Base-by-base conservation (phyloP, 1,140 invertebrate species). In the Zaprionus capensis region DNA sequence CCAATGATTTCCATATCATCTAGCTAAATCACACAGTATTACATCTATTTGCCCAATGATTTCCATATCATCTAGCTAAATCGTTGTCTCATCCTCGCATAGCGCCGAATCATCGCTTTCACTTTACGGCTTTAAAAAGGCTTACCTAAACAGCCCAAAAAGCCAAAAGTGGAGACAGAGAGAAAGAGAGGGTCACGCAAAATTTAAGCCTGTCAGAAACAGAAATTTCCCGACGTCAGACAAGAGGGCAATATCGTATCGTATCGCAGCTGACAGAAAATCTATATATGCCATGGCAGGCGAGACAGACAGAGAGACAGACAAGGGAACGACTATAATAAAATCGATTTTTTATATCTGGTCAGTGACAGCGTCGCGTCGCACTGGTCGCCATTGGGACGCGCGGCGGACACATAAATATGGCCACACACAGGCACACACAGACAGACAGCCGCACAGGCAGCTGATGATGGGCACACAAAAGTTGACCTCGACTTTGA, bases 401-500 rank as follows among this genome's bases (percentile, higher is more conserved):
- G 80, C 80, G 70, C 77, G 64, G 71, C 73, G 83, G 77, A 28
- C 78, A 78, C 81, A 88, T 87, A 88, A 87, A 84, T 80, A 88
- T 80, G 64, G 44, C 38, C 20, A 44, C 46, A 64, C 49, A 55
- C 31, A 38, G 24, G 64, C 57, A 55, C 36, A 28, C 36, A 58
- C 26, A 62, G 15, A 59, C 28, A 56, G 26, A 49, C 38, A n/a
- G 28, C 26, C 6, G 28, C 46, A 69, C 24, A 61, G 59, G 61
- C 64, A 87, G 67, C 78, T 79, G 81, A 88, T 87, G 84, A 87
- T 88, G 83, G 84, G 79, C 82, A 90, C 70, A 91, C 82, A 88
- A 92, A 92, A 91, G 80, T 83, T 92, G 91, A 92, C 91, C 91
- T 92, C 91, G 91, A 92, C 91, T 92, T 92, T 92, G 83, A 92